Conservation (phyloP, 2,888 invertebrate species). For the Apeira syringaria region DNA sequence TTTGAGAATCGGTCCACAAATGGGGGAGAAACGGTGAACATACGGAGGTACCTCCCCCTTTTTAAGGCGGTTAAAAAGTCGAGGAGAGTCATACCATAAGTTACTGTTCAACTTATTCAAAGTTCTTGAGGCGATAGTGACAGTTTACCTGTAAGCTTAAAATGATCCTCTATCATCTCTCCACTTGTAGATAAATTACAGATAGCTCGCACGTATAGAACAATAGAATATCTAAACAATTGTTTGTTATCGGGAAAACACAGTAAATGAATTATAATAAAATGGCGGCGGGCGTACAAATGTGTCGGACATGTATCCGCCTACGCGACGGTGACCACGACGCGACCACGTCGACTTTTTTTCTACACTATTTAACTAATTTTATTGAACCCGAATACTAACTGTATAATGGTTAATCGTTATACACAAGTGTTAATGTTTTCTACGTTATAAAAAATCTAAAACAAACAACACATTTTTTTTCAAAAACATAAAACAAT, state of each 20-base stretch:
- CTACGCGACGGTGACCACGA: conserved; percentile 51
- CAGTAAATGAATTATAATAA: conserved; percentile 80
- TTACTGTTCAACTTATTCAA: too few species aligned
- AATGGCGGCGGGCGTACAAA: conserved; percentile 71
- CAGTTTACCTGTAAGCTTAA: background rate
- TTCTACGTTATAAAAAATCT: too few species aligned
- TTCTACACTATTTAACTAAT: conserved; percentile 38
- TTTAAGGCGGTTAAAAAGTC: too few species aligned
- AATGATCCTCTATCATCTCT: background rate
- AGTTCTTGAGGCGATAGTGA: too few species aligned
- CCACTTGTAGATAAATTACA: conserved; percentile 7
- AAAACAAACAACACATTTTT: too few species aligned
- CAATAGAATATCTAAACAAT: conserved; percentile 41
- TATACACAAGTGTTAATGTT: too few species aligned
- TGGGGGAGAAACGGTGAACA: too few species aligned
- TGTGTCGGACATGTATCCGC: conserved; percentile 70
- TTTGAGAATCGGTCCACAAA: too few species aligned
- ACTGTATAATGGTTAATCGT: too few species aligned
- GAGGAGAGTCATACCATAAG: too few species aligned
- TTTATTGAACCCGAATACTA: conserved; percentile 29
- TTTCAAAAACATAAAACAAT: too few species aligned
- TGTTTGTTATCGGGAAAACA: conserved; percentile 56
- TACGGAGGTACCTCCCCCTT: too few species aligned
- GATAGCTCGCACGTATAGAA: conserved; percentile 23
- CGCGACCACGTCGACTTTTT: conserved; percentile 33